Percentiles rank a stretch among this genome's conserved stretches.
phyloP scores from a whole-genome alignment of 2,113 vertebrate genomes.

The Grammomys dolichurus region DNA sequence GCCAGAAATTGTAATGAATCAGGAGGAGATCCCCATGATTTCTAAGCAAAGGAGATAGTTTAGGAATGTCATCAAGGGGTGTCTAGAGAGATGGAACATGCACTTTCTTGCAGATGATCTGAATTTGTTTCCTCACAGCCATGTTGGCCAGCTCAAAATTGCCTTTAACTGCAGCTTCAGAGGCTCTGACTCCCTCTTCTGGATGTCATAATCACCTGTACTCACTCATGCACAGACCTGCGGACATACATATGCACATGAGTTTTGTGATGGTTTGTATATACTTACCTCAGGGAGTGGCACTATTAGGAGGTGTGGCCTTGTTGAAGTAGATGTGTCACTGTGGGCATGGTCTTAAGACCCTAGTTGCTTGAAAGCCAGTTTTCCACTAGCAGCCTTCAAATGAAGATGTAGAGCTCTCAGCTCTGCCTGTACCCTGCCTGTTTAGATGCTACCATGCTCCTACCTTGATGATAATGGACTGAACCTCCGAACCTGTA shows the following conservation, averaged over 20 bases:
- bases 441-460: too few species aligned
- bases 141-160: background rate
- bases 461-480: too few species aligned
- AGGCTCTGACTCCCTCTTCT: background rate
- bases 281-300: too few species aligned
- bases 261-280: background rate
- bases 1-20: background rate
- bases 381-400: too few species aligned
- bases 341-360: too few species aligned
- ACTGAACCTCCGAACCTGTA: too few species aligned
- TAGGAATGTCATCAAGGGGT: background rate
- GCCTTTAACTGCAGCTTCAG: background rate
- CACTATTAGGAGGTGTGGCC: too few species aligned
- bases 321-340: too few species aligned
- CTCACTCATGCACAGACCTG: background rate
- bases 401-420: too few species aligned
- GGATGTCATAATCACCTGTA: background rate
- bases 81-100: background rate
- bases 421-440: too few species aligned
- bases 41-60: background rate
- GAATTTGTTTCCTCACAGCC: background rate
- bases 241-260: background rate
- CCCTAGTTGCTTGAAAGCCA: too few species aligned
- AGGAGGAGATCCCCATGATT: background rate
- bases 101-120: too few species aligned